Evolutionary conservation across 2,113 vertebrate species (phyloP).

Genomic region (Myanophis thanlyinensis): DNA sequence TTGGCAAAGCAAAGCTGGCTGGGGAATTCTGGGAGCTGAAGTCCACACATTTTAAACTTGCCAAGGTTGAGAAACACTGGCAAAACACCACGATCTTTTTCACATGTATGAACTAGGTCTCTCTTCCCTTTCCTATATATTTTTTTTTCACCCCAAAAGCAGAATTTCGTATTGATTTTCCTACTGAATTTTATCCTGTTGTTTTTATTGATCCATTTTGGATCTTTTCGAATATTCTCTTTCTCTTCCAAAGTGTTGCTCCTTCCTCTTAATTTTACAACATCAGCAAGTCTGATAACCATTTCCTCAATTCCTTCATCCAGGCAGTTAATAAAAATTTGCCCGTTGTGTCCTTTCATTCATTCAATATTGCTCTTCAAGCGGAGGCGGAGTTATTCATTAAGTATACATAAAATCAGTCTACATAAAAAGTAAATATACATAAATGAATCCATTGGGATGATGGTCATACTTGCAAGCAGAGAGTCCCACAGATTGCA

Average conservation of each 20-base stretch:
- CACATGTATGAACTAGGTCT: neutral
- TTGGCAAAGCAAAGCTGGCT: no score
- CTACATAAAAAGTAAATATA: no score
- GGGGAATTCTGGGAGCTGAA: neutral
- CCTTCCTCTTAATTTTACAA: neutral
- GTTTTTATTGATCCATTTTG: neutral
- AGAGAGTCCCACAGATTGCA: no score
- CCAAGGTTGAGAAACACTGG: neutral
- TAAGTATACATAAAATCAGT: no score
- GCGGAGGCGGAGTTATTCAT: neutral
- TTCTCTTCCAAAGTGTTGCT: neutral
- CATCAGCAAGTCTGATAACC: neutral
- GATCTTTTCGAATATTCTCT: neutral
- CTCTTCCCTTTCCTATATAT: neutral
- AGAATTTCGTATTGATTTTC: neutral
- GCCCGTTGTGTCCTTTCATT: neutral
- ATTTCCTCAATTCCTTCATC: neutral
- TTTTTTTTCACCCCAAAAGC: neutral
- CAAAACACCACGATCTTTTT: neutral
- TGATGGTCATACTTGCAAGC: no score
- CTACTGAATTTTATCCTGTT: neutral
- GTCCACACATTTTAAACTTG: neutral
- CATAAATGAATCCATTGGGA: no score
- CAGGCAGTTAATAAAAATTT: neutral
- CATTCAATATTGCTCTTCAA: neutral